Evolutionary conservation across 2,113 vertebrate genomes (phyloP).

Genomic region (Phaethon lepturus): DNA sequence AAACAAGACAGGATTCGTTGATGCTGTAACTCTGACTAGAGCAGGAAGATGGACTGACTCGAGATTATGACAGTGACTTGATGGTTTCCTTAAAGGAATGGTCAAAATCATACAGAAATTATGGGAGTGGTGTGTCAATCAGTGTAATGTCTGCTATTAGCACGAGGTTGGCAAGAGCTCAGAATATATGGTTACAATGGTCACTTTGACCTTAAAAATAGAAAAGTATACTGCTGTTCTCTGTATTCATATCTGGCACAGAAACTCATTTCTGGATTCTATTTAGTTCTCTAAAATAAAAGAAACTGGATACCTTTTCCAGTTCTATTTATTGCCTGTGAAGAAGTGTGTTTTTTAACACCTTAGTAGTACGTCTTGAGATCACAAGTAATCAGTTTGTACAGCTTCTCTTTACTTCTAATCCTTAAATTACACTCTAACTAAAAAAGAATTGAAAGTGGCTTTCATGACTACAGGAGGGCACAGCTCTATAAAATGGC

Average conservation of each 20-base stretch:
- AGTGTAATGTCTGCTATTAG: not conserved
- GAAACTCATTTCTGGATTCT: not conserved
- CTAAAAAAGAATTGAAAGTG: not conserved
- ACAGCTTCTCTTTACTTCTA: not conserved
- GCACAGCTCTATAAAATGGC: not conserved
- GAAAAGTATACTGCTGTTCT: not conserved
- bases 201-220: not conserved
- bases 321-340: not conserved
- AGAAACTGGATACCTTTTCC: not conserved
- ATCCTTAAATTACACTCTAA: not conserved
- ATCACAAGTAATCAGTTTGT: not conserved
- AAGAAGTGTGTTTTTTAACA: not conserved
- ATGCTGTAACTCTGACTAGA: not conserved
- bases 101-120: not conserved
- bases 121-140: accelerated
- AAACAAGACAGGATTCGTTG: not conserved
- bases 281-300: not conserved
- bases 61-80: not conserved
- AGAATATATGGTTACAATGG: not conserved
- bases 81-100: not conserved
- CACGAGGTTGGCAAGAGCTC: not conserved
- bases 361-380: not conserved
- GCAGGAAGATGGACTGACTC: not conserved
- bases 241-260: not conserved
- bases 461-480: not conserved